Conservation (phyloP, 2,797 vertebrate genomes). For the Gymnocypris eckloni region DNA sequence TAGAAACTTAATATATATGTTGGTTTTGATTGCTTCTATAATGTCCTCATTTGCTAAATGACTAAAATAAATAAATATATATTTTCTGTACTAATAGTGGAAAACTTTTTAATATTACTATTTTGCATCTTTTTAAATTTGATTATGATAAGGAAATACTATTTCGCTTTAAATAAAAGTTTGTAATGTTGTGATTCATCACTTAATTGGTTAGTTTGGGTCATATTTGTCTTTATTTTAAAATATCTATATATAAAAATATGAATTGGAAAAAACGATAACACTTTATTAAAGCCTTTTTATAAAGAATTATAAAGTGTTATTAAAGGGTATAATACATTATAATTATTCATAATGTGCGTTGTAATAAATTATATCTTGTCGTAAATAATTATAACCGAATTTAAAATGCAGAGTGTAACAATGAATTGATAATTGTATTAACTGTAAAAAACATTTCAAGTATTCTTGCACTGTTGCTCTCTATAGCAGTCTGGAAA, state of each 20-base stretch:
- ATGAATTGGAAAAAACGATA: background rate
- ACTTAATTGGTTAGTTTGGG: background rate
- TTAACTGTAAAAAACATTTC: too few species aligned
- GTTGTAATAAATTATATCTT: too few species aligned
- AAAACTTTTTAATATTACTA: background rate
- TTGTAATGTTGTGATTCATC: background rate
- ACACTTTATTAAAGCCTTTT: too few species aligned
- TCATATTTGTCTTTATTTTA: background rate
- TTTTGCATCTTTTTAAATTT: background rate
- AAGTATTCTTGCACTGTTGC: background rate
- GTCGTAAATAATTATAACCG: too few species aligned
- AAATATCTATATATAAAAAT: background rate
- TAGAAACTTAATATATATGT: background rate
- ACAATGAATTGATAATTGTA: background rate
- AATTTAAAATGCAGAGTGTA: too few species aligned
- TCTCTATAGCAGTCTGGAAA: constrained; percentile 10
- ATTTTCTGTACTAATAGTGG: background rate
- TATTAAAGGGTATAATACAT: too few species aligned
- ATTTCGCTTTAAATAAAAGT: background rate
- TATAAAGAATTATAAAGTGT: too few species aligned
- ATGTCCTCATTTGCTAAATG: too few species aligned
- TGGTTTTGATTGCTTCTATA: too few species aligned
- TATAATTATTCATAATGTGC: too few species aligned
- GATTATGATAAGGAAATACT: background rate
- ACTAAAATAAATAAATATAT: too few species aligned